Evolutionary conservation across 2,797 vertebrate species (phyloP).

Genomic region (Hippoglossus hippoglossus): DNA sequence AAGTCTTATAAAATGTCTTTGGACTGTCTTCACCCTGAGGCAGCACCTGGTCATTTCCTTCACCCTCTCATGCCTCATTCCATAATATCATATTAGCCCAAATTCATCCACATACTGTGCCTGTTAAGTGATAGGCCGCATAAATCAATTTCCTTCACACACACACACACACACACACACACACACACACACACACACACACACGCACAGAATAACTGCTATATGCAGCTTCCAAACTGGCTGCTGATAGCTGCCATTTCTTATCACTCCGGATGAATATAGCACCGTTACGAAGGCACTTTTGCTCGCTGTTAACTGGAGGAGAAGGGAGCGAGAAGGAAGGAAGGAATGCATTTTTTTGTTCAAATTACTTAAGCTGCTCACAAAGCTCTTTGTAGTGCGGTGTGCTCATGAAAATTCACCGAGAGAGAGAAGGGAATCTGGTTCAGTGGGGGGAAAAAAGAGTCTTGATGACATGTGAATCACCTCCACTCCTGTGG

Average conservation of each 20-base stretch:
- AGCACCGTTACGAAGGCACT: constrained; percentile 65
- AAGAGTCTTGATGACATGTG: constrained; percentile 20
- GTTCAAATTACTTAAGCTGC: constrained; percentile 68
- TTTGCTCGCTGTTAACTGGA: constrained; percentile 66
- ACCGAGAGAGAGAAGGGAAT: constrained; percentile 15
- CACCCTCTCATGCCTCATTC: constrained; percentile 49
- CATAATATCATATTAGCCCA: constrained; percentile 67
- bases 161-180: constrained; percentile 45
- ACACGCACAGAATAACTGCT: constrained; percentile 65
- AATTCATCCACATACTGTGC: constrained; percentile 65
- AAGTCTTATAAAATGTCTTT: background rate
- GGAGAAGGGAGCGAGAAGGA: constrained; percentile 29
- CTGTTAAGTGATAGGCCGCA: constrained; percentile 71
- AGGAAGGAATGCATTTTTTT: constrained; percentile 39
- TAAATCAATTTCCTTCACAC: constrained; percentile 65
- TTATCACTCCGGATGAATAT: constrained; percentile 72
- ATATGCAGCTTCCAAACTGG: constrained; percentile 60
- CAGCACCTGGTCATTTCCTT: constrained; percentile 55
- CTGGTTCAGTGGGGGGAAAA: background rate
- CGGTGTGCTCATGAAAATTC: constrained; percentile 37
- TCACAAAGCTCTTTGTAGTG: constrained; percentile 45
- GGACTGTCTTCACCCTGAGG: constrained; percentile 51
- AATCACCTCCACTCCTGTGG: constrained; percentile 23
- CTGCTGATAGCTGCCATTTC: constrained; percentile 79
- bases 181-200: constrained; percentile 15